Percentiles rank a stretch among this genome's conserved stretches.
phyloP scores from a whole-genome alignment of 2,797 vertebrate genomes.

The Cheirogaleus major region DNA sequence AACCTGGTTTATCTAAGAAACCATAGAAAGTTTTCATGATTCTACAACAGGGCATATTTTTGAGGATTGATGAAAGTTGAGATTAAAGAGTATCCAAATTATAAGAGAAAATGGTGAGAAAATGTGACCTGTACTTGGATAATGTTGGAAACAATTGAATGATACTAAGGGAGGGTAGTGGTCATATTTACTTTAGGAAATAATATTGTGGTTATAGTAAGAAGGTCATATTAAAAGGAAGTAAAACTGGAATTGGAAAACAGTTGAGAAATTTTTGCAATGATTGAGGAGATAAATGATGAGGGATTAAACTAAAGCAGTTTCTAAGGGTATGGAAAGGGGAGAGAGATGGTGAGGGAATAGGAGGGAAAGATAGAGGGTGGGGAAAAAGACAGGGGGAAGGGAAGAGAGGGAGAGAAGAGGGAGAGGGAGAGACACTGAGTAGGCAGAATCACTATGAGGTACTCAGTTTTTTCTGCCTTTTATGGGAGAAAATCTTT shows the following conservation, averaged over 20 bases:
- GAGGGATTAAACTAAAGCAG: not conserved
- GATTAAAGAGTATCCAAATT: not conserved
- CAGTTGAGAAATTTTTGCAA: not conserved
- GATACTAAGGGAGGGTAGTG: not conserved
- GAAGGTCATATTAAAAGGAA: not conserved
- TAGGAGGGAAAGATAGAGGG: no score
- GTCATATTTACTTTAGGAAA: not conserved
- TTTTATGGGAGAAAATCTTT: not conserved
- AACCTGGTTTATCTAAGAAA: not conserved
- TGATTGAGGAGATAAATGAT: not conserved
- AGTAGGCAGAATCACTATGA: not conserved
- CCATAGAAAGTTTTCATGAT: not conserved
- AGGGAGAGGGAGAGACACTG: not conserved
- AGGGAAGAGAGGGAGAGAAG: not conserved
- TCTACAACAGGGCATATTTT: not conserved
- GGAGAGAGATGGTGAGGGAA: not conserved
- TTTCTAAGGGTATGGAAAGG: not conserved
- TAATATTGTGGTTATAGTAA: not conserved
- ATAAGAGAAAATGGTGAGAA: not conserved
- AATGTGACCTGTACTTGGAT: not conserved
- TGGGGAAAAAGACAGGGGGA: not conserved
- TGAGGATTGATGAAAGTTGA: not conserved
- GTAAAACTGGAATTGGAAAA: not conserved
- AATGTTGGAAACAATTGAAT: not conserved
- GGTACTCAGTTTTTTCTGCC: not conserved